Base-by-base conservation (phyloP, 2,113 vertebrate genomes). In the Pyxicephalus adspersus region DNA sequence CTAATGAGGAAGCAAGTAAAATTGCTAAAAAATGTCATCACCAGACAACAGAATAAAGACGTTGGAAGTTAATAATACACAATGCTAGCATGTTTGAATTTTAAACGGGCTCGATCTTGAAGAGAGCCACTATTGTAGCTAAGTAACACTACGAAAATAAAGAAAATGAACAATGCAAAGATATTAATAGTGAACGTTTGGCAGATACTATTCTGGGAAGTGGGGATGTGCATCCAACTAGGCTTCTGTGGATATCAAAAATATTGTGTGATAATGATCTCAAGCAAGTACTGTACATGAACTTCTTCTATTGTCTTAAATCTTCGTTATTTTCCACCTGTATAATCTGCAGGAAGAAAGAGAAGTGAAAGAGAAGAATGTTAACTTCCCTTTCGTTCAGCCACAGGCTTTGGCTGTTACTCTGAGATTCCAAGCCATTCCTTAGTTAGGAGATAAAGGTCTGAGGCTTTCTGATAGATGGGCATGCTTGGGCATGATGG, bases 21-120 rank as follows among this genome's bases (percentile, higher is more conserved):
- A 73, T 81, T 81, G 68, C 78, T 60, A 81, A 73, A 81, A 79
- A 81, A 73, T 81, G 78, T 81, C 78, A 81, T 73, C 60, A 54
- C 25, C 55, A 73, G 78, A 73, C 68, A 81, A 64, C 67, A 81
- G 78, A 72, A 81, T 81, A 81, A 81, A 81, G 78, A 73, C 60
- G 31, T 64, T n/a, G 23, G 45, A 52, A 81, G 45, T 54, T 81
- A 81, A 81, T 81, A 81, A 81, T 81, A 81, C 50, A 73, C 78
- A 81, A 73, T 17, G 51, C 17, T 81, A 64, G 54, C 58, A 26
- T 73, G 68, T 72, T 55, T 72, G 61, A 81, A 81, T 52, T 55
- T 81, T 64, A 81, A 73, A 71, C 25, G 6, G 60, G 78, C 51
- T 73, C 28, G 6, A 54, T 73, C 67, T 81, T 72, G 58, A 34